phyloP scores from a whole-genome alignment of 1,140 invertebrate species.

The Macrobrachium rosenbergii region DNA sequence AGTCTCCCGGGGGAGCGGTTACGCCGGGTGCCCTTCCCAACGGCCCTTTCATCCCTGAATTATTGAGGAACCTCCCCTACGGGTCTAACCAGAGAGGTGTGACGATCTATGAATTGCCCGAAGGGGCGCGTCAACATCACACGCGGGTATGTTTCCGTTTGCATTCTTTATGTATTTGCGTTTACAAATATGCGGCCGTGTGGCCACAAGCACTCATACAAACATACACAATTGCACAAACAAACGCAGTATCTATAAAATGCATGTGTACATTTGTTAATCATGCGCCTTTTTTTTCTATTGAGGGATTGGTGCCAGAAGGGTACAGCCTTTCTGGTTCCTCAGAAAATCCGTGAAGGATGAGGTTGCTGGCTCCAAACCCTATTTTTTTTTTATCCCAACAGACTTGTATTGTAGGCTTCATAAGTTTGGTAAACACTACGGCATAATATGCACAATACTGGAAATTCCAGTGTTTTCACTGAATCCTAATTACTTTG shows the following conservation, averaged over 20 bases:
- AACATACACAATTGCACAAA: not conserved
- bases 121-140: not conserved
- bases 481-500: no score
- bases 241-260: not conserved
- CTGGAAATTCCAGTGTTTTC: no score
- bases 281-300: not conserved
- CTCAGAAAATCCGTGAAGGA: no score
- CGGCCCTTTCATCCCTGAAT: conserved; percentile 32
- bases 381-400: no score
- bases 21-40: not conserved
- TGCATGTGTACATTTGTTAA: not conserved
- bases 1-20: not conserved
- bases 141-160: not conserved
- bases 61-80: conserved; percentile 44
- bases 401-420: no score
- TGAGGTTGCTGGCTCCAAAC: no score
- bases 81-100: conserved; percentile 21
- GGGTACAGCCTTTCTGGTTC: no score
- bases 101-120: conserved; percentile 50
- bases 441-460: no score
- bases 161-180: not conserved
- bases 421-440: no score
- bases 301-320: no score
- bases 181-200: not conserved
- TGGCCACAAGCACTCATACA: not conserved